Conservation (phyloP, 1,140 invertebrate species). For the Meloidogyne exigua region DNA sequence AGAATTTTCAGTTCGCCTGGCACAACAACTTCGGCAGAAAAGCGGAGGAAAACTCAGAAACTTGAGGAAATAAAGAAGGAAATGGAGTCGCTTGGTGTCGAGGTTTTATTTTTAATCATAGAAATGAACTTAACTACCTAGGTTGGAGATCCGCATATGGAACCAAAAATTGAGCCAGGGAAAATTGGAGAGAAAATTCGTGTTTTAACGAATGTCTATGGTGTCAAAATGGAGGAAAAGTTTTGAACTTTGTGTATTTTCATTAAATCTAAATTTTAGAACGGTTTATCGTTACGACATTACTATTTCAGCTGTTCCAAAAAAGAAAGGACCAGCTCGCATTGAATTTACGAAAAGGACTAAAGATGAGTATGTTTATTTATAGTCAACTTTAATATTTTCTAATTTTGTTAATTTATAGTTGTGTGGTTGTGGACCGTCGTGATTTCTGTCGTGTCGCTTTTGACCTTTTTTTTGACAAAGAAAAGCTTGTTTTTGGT, state of each 20-base stretch:
- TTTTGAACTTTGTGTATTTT: not conserved
- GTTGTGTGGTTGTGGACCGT: slow-evolving; percentile 21
- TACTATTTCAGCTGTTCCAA: slow-evolving; percentile 20
- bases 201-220: slow-evolving; percentile 20
- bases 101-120: not conserved
- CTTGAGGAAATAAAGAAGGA: slow-evolving; percentile 25
- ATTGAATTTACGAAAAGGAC: slow-evolving; percentile 30
- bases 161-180: not conserved
- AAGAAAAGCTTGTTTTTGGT: slow-evolving; percentile 10
- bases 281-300: slow-evolving; percentile 33
- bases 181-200: not conserved
- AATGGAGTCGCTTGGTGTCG: slow-evolving; percentile 4
- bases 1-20: slow-evolving; percentile 13
- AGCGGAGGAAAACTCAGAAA: slow-evolving; percentile 17
- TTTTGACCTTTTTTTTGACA: slow-evolving; percentile 15
- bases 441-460: slow-evolving; percentile 24
- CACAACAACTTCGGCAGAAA: slow-evolving; percentile 11
- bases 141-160: slow-evolving; percentile 25
- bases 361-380: slow-evolving; percentile 26
- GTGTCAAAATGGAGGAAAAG: slow-evolving; percentile 20
- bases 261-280: slow-evolving; percentile 2
- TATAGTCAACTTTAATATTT: not conserved
- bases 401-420: slow-evolving; percentile 17
- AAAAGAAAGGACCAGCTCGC: not conserved
- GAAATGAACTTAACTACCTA: too few species aligned